Base-by-base conservation (phyloP, 1,140 invertebrate genomes). In the Palaemon carinicauda region DNA sequence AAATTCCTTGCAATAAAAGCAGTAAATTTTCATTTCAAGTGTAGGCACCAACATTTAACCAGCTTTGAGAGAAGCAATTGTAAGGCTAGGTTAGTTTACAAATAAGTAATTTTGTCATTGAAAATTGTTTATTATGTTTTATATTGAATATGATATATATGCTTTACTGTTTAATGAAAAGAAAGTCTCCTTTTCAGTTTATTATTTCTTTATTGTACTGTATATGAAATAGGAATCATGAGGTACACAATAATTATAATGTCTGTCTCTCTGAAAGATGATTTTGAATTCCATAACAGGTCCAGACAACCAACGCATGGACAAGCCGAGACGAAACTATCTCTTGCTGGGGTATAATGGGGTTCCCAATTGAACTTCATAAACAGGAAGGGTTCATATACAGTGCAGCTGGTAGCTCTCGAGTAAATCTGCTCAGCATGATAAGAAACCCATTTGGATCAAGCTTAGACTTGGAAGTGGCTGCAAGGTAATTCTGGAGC, bases 271-370 rank as follows among this genome's bases (percentile, higher is more conserved):
- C 33, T 41, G 41, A 41, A 41, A 9, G 3, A 41, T 3, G 41
- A 41, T 3, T 41, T 9, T 12, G 1, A 41, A 3, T 9, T 27
- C 29, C 65, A 1, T 2, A 19, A 31, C 33, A 82, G 81, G 81
- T 69, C n/a, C 69, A 82, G 33, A n/a, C 74, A 52, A 56, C 81
- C 21, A 74, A 50, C 21, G 69, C 24, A 27, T 82, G 81, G 81
- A 69, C 52, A 14, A 71, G 31, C 7, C 31, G 53, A 21, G 81
- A 82, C 12, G 71, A 82, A 31, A 53, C 27, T 10, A 27, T 74
- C 21, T n/a, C 19, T 17, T 53, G 52, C 1, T 82, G 81, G 81
- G 74, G 71, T n/a, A 19, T 82, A 19, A 5, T 82, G 21, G 81
- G 81, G 29, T 54, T 52, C 12, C 81, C 81, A 10, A 0, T 82